phyloP scores from a whole-genome alignment of 2,797 vertebrate species.

The Mionectes olivaceus region DNA sequence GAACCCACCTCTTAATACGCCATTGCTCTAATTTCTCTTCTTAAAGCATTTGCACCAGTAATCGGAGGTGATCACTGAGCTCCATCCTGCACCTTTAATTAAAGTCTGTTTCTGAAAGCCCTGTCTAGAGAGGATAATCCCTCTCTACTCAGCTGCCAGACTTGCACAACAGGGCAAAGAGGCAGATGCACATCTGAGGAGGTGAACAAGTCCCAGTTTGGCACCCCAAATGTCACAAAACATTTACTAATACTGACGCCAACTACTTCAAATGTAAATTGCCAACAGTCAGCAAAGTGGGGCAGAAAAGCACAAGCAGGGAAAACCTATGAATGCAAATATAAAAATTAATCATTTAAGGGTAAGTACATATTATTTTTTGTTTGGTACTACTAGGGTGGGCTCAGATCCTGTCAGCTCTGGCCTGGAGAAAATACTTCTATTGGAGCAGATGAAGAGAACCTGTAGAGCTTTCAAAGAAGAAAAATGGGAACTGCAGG shows the following conservation, averaged over 20 bases:
- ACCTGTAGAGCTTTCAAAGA: neutral
- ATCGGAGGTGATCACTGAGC: conserved; percentile 62
- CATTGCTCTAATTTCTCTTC: conserved; percentile 73
- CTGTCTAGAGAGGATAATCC: conserved; percentile 60
- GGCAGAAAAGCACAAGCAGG: neutral
- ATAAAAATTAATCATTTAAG: neutral
- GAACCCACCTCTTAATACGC: conserved; percentile 58
- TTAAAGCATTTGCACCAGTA: conserved; percentile 66
- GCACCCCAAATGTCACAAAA: neutral
- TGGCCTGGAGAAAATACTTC: neutral
- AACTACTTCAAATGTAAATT: conserved; percentile 1
- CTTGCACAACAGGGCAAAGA: conserved; percentile 9
- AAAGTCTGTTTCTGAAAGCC: conserved; percentile 60
- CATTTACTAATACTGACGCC: neutral
- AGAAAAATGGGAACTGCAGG: neutral
- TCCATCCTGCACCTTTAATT: conserved; percentile 64
- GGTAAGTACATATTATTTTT: neutral
- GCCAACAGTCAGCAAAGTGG: neutral
- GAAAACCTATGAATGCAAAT: neutral
- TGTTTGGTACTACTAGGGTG: neutral
- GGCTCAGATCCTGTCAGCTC: neutral
- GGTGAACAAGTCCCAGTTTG: neutral
- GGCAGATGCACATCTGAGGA: neutral
- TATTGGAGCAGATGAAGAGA: neutral
- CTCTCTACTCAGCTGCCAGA: conserved; percentile 3